A percentile compares a stretch with the other conserved stretches of the same genome.
These are phyloP conservation scores for Lacanobia oleracea DNA, from an alignment of 2,888 invertebrate genomes.

Conservation along the genomic window DNA sequence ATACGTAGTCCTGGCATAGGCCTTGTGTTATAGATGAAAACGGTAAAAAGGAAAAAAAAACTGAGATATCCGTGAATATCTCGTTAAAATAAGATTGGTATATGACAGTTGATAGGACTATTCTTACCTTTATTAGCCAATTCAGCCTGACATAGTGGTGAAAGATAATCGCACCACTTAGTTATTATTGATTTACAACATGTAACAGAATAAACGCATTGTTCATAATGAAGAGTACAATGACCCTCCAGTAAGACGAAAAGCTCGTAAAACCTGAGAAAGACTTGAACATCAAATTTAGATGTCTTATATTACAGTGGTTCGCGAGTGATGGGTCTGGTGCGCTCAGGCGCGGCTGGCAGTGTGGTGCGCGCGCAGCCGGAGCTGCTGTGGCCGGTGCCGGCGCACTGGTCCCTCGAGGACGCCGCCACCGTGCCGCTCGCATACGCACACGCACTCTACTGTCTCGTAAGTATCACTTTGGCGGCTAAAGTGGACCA, in stretches of 20 bases:
- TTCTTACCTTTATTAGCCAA: not conserved
- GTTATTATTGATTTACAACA: too few relatives aligned
- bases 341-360: slow-evolving; percentile 87
- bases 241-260: not conserved
- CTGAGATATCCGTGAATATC: too few relatives aligned
- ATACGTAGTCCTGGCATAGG: too few relatives aligned
- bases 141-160: not conserved
- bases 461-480: slow-evolving; percentile 74
- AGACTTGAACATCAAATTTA: not conserved
- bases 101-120: not conserved
- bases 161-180: not conserved
- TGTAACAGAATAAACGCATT: too few relatives aligned
- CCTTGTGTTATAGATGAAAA: not conserved
- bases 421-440: slow-evolving; percentile 95
- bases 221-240: too few relatives aligned
- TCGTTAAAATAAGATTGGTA: not conserved
- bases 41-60: not conserved
- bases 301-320: too few relatives aligned
- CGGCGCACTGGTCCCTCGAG: slow-evolving; percentile 92
- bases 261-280: not conserved
- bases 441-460: slow-evolving; percentile 91
- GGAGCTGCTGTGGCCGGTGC: slow-evolving; percentile 92
- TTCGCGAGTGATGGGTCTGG: slow-evolving; percentile 91
- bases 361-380: slow-evolving; percentile 87
- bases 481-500: too few relatives aligned